Base-by-base conservation (phyloP, 2,797 vertebrate species). In the Ctenosaura bakeri region DNA sequence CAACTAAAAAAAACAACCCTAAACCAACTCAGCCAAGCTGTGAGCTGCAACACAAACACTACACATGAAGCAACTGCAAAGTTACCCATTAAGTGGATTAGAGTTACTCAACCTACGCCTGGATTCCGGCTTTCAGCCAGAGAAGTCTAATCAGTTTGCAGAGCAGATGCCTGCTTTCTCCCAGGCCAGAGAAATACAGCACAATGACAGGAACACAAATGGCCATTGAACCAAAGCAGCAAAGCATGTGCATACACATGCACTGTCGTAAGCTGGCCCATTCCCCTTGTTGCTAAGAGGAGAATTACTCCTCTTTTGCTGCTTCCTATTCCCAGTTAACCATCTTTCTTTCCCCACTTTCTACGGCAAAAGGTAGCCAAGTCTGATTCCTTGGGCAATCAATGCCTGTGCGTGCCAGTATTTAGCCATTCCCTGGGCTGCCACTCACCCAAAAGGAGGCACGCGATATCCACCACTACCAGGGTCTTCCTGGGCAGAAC, bases 391-490 rank as follows among this genome's bases (percentile, higher is more conserved):
- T 42, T 42, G 22, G 54, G 71, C 9, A 38, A 74, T 52, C 9
- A 38, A 74, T 52, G 59, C 8, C 46, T 52, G 10, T 26, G 6
- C 1, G 5, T 26, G 62, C 13, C 50, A 24, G 62, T 20, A 26
- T 6, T 5, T 16, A 12, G 79, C 71, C 71, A 73, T 26, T 1
- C n/a, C 76, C 42, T 46, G 35, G 38, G 74, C 86, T 22, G 12
- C 8, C 59, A 62, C 90, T 91, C 64, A 92, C 81, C 91, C 62
- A 92, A 84, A 38, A 92, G 52, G 2, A 95, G 85, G 86, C 93
- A 94, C 66, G 90, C 4, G 50, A 92, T 7, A 29, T 94, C 88
- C 46, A 94, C 46, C 66, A 90, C 66, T 86, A 91, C 76, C 80
- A 89, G 24, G 69, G 59, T 73, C 86, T 78, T 92, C 42, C 80